These are phyloP conservation scores for Scyliorhinus canicula DNA, from an alignment of 2,797 vertebrate genomes.

Conservation along the genomic window DNA sequence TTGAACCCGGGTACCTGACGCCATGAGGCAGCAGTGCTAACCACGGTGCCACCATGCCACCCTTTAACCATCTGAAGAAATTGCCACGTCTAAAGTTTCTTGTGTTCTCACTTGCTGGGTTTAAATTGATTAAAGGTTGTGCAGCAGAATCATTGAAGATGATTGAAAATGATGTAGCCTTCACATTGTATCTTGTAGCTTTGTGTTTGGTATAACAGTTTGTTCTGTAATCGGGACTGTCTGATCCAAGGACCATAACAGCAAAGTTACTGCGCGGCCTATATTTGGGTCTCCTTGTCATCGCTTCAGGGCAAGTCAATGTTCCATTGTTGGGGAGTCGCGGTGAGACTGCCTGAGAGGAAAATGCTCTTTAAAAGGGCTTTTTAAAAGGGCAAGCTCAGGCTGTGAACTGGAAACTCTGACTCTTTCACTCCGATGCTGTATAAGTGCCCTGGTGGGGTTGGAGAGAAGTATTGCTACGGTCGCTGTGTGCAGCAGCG, in stretches of 20 bases:
- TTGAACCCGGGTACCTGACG: too few relatives aligned
- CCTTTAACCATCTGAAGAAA: neutral
- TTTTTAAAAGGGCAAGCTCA: neutral
- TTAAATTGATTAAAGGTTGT: neutral
- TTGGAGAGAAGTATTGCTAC: neutral
- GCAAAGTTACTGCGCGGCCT: neutral
- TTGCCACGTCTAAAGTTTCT: neutral
- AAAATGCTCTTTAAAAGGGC: neutral
- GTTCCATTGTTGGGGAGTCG: neutral
- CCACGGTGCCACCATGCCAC: too few relatives aligned
- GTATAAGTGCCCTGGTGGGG: neutral
- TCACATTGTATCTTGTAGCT: neutral
- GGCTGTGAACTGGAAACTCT: neutral
- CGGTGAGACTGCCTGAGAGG: neutral
- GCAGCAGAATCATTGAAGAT: neutral
- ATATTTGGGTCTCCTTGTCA: neutral
- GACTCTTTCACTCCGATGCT: neutral
- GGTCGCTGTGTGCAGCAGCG: neutral
- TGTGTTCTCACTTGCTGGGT: neutral
- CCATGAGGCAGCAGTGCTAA: too few relatives aligned
- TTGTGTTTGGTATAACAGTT: constrained; percentile 16
- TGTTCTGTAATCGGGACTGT: neutral
- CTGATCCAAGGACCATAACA: neutral
- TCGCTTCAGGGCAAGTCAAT: neutral
- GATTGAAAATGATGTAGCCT: neutral